Conservation (phyloP, 2,888 invertebrate genomes). For the Hetaerina titia region DNA sequence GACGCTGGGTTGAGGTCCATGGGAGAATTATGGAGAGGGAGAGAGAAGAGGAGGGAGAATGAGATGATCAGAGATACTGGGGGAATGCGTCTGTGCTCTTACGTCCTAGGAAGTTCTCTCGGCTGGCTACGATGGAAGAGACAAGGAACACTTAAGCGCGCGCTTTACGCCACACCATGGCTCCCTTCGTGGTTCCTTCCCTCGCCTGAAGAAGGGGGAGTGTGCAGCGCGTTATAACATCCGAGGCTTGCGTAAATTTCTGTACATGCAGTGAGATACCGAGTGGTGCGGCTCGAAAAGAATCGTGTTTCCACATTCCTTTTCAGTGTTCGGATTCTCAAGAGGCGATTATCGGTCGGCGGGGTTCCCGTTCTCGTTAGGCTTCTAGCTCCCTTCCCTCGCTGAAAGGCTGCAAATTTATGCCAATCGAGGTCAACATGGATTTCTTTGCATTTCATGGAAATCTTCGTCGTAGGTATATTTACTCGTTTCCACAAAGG, state of each 20-base stretch:
- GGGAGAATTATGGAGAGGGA: too few species aligned
- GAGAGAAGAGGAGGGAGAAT: neutral
- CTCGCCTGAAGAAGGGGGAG: neutral
- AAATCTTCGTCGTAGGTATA: too few species aligned
- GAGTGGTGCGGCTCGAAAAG: neutral
- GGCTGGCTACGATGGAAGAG: too few species aligned
- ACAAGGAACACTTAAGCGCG: too few species aligned
- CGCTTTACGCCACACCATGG: neutral
- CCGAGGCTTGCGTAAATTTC: neutral
- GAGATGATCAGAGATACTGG: neutral
- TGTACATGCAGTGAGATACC: neutral
- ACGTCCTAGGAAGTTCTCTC: neutral
- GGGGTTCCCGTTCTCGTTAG: neutral
- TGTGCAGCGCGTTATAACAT: neutral
- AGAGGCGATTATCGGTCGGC: neutral
- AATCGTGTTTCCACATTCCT: neutral
- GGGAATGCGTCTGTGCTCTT: neutral
- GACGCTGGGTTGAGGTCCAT: too few species aligned
- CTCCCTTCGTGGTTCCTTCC: neutral
- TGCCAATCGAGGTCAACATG: too few species aligned
- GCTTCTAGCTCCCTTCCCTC: neutral
- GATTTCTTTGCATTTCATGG: too few species aligned
- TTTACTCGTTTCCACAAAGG: too few species aligned
- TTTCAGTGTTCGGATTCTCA: neutral
- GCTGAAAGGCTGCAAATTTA: neutral